phyloP scores from a whole-genome alignment of 1,140 invertebrate species.

The Trachymyrmex septentrionalis region DNA sequence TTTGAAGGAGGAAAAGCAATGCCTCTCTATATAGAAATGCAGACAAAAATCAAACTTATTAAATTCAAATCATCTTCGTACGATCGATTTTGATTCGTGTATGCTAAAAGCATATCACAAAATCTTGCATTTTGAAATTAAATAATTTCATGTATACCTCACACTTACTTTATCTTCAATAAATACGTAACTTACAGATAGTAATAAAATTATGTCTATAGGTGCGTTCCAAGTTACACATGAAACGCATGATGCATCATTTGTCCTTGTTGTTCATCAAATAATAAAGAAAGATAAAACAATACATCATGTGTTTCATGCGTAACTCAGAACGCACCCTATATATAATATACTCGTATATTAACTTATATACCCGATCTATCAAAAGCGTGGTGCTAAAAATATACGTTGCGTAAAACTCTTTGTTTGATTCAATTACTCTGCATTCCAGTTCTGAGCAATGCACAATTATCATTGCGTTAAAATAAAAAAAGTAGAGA shows the following conservation, averaged over 20 bases:
- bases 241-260: too few species aligned
- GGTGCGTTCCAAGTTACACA: too few species aligned
- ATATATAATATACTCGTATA: background rate
- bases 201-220: background rate
- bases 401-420: background rate
- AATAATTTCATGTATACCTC: background rate
- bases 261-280: too few species aligned
- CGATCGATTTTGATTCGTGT: conserved; percentile 3
- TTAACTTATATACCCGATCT: background rate
- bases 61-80: conserved; percentile 2
- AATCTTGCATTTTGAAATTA: conserved; percentile 25
- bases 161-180: background rate
- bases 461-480: background rate
- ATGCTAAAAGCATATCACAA: conserved; percentile 17
- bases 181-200: background rate
- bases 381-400: background rate
- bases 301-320: too few species aligned
- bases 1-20: conserved; percentile 6
- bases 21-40: conserved; percentile 6
- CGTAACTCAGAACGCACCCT: too few species aligned
- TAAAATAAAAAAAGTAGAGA: background rate
- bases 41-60: background rate
- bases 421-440: background rate
- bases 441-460: background rate
- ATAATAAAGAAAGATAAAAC: too few species aligned